Percentiles rank a stretch among this genome's conserved stretches.
These are phyloP conservation scores for human (Homo sapiens) DNA, from an alignment of 2,113 vertebrate species.

Conservation along the genomic window DNA sequence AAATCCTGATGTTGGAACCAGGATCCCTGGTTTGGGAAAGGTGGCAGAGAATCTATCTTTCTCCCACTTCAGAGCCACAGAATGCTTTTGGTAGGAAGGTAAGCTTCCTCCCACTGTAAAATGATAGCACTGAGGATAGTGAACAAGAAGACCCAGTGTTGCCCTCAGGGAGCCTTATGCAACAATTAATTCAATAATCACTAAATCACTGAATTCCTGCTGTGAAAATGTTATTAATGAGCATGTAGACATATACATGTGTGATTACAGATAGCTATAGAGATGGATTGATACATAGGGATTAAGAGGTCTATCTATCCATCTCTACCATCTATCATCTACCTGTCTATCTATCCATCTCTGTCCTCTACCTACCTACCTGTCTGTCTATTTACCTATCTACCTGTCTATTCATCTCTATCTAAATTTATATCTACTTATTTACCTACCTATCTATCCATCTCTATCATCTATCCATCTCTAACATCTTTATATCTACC, in stretches of 20 bases:
- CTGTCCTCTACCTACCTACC: neutral
- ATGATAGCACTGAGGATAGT: fast-evolving
- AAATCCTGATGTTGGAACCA: too few relatives aligned
- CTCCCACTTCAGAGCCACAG: neutral
- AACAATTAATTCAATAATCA: neutral
- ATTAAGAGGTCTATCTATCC: neutral
- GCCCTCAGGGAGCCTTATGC: too few relatives aligned
- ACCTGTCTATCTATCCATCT: neutral
- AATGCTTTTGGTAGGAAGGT: neutral
- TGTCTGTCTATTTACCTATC: neutral
- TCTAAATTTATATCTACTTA: neutral
- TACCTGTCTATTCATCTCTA: neutral
- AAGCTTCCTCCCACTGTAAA: neutral
- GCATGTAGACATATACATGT: neutral
- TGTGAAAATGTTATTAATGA: too few relatives aligned
- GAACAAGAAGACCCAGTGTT: neutral
- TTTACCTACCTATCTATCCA: neutral
- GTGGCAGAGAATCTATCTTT: neutral
- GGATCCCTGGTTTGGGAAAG: neutral
- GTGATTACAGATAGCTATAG: neutral
- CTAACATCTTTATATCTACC: neutral
- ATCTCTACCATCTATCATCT: neutral
- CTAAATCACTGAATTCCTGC: neutral
- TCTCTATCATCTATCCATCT: neutral
- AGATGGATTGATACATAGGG: neutral